Evolutionary conservation across 2,113 vertebrate species (phyloP), one percentile per base, ranked within the genome.

Genomic region (Loxodonta africana): DNA sequence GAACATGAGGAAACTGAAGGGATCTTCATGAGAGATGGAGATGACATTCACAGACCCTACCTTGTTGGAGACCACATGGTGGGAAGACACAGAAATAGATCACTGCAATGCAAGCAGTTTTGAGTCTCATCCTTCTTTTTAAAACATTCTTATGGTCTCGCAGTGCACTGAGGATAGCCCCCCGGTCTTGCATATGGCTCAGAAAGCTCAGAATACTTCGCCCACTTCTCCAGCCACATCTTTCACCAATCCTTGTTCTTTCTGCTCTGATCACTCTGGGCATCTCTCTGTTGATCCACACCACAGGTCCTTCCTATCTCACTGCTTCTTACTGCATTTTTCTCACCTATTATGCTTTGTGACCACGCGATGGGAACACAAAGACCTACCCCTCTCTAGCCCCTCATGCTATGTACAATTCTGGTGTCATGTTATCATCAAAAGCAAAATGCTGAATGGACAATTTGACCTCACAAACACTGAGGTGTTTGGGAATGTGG

Each of bases 131-230:
- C 1, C 4, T 5, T 5, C 21, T 2, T 46, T 12, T 1, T 6
- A 1, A 3, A 26, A 14, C 69, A 7, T 23, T 21, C 8, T 5
- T 2, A 0, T 5, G 12, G 2, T 11, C 44, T 25, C 41, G n/a
- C 30, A 15, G 18, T 3, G n/a, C 6, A 2, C 33, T 0, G 17
- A 73, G 23, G 37, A 23, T 0, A 18, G 9, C 18, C 26, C 28
- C 23, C 57, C 0, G 81, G 4, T 20, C 26, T 1, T 0, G 1
- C 15, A 1, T 0, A 0, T 11, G 62, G 3, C 5, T 4, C 8
- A 5, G 62, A 26, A 11, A 18, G 25, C 41, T 20, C 5, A 26
- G 7, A 28, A 0, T 0, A 0, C 2, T 0, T 1, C 0, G 6
- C 12, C 37, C 5, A 0, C 2, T 8, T 33, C 33, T 18, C 26